Base-by-base conservation (phyloP, 1,140 invertebrate species). In the Eufriesea mexicana region DNA sequence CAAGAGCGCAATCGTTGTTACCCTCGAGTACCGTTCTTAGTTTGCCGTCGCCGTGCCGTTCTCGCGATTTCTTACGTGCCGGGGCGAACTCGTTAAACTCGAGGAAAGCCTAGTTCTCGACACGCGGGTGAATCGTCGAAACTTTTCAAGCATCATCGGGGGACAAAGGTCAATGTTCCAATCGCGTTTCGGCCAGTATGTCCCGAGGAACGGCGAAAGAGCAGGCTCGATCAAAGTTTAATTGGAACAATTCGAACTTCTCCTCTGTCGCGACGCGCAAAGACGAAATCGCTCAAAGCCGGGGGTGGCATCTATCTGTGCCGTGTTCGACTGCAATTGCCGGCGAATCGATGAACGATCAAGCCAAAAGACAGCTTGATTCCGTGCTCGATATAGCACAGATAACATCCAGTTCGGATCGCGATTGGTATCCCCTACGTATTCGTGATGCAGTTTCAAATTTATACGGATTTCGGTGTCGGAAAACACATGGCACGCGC, bases 201-300 rank as follows among this genome's bases (percentile, higher is more conserved):
- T 10, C 23, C 23, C 18, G 6, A 47, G 28, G 14, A 45, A 45
- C 76, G 49, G 45, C 18, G 23, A 9, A 5, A 62, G 9, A 28
- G 28, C 12, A 25, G 49, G 20, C 12, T 2, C 49, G 72, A 80
- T 76, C 72, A 57, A 82, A 82, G 54, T 82, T 82, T 82, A 82
- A 82, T 82, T 76, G 79, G 62, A 82, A 51, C 62, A 23, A 82
- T 76, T 67, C 42, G 54, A 64, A 82, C 45, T 76, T 76, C 35
- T 23, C 35, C 10, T 10, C 35, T 23, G 35, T 28, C 0, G 45
- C n/a, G 28, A 14, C 23, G 23, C 10, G 25, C 51, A 28, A 76
- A 67, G 61, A 67, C 61, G 62, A 82, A 73, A 82, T 51, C 62
- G 72, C 61, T 55, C 18, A n/a, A 5, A 55, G 49, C 45, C 28